A percentile compares a stretch with the other conserved stretches of the same genome.
These are phyloP conservation scores for Suillia variegata DNA, from an alignment of 2,888 invertebrate genomes.

Conservation along the genomic window DNA sequence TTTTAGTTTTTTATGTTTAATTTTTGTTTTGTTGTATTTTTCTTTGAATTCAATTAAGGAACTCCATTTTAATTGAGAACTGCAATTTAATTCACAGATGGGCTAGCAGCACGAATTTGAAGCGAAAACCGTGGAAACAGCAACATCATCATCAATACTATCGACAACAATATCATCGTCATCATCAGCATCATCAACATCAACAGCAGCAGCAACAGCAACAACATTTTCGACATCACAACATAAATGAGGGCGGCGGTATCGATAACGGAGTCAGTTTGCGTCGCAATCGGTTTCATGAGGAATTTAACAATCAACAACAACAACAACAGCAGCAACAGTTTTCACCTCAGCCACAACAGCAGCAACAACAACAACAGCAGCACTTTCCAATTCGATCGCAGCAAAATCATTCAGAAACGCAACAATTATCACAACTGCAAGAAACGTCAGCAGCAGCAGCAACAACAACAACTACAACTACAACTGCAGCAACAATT, in stretches of 20 bases:
- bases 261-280: constrained; percentile 23
- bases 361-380: background rate
- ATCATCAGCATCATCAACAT: too few relatives aligned
- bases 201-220: constrained; percentile 21
- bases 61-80: too few relatives aligned
- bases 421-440: background rate
- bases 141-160: constrained; percentile 35
- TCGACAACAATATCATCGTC: constrained; percentile 21
- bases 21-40: background rate
- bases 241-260: background rate
- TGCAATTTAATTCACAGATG: constrained; percentile 30
- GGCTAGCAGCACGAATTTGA: constrained; percentile 39
- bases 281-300: constrained; percentile 37
- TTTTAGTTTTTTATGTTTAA: background rate
- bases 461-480: background rate
- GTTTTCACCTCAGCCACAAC: background rate
- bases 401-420: background rate
- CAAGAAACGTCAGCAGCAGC: background rate
- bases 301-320: constrained; percentile 23
- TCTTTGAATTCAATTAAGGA: too few relatives aligned
- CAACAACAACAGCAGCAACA: constrained; percentile 9
- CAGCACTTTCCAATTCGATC: background rate
- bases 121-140: constrained; percentile 50
- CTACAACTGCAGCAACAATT: too few relatives aligned
- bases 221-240: constrained; percentile 27